These are phyloP conservation scores for Dufourea novaeangliae DNA, from an alignment of 1,140 invertebrate species.

Conservation along the genomic window DNA sequence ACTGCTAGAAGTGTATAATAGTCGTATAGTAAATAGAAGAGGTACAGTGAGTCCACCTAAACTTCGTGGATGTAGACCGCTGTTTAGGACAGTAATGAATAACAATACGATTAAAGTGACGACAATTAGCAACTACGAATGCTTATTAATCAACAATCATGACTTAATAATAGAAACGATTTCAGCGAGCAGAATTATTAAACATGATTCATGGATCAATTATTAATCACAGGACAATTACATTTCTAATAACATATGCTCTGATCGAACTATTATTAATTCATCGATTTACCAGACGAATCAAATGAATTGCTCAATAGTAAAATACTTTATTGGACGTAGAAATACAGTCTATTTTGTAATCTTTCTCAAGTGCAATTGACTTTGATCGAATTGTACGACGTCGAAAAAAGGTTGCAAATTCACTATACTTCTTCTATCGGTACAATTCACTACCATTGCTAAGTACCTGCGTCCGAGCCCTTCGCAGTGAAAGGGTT, in stretches of 20 bases:
- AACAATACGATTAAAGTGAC: neutral
- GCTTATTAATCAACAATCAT: neutral
- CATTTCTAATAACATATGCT: neutral
- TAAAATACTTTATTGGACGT: no score
- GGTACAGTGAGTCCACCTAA: neutral
- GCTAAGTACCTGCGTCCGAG: neutral
- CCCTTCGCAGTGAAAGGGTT: conserved; percentile 8
- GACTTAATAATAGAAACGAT: neutral
- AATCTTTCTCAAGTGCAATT: no score
- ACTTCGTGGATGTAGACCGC: neutral
- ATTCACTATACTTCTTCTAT: neutral
- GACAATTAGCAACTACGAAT: neutral
- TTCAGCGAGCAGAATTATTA: neutral
- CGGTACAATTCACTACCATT: neutral
- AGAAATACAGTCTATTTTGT: no score
- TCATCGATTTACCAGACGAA: neutral
- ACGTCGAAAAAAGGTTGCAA: neutral
- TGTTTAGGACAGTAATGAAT: neutral
- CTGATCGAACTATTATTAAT: neutral
- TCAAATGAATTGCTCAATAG: no score
- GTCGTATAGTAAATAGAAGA: neutral
- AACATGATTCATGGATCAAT: neutral
- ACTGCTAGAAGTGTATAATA: neutral
- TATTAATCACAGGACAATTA: neutral
- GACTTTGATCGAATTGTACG: neutral